phyloP scores from a whole-genome alignment of 2,888 invertebrate species.

The Plusia festucae region DNA sequence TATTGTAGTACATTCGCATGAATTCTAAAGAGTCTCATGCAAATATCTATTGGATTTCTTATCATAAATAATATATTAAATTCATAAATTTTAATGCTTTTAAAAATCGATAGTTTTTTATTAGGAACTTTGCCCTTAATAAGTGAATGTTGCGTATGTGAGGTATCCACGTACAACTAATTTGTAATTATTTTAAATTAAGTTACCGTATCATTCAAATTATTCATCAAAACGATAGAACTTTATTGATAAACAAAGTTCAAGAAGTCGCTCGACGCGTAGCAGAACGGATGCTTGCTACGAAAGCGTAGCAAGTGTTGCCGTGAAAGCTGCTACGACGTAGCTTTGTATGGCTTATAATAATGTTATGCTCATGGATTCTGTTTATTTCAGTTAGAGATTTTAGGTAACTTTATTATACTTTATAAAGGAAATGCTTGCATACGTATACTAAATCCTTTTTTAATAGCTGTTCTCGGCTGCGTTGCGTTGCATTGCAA shows the following conservation, averaged over 20 bases:
- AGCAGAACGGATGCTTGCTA: background rate
- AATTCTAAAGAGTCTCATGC: background rate
- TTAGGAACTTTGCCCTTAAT: too few species aligned
- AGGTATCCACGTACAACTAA: too few species aligned
- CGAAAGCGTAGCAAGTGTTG: background rate
- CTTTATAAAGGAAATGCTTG: background rate
- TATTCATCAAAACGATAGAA: background rate
- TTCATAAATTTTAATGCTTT: too few species aligned
- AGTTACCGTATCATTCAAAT: background rate
- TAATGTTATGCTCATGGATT: background rate
- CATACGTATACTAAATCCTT: background rate
- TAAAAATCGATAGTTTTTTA: too few species aligned
- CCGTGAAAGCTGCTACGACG: background rate
- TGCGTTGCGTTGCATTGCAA: too few species aligned
- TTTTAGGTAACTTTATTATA: background rate
- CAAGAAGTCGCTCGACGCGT: conserved; percentile 1
- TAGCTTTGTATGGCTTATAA: background rate
- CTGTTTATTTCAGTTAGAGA: background rate
- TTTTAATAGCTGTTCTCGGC: too few species aligned
- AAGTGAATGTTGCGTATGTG: too few species aligned
- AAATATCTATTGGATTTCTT: background rate
- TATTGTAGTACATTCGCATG: conserved; percentile 2
- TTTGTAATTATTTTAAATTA: background rate
- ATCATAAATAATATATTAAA: too few species aligned
- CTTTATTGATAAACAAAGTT: background rate